Evolutionary conservation across 1,140 invertebrate species (phyloP), one percentile per base, ranked within the genome.

Genomic region (Pygmarrhopalites habei): DNA sequence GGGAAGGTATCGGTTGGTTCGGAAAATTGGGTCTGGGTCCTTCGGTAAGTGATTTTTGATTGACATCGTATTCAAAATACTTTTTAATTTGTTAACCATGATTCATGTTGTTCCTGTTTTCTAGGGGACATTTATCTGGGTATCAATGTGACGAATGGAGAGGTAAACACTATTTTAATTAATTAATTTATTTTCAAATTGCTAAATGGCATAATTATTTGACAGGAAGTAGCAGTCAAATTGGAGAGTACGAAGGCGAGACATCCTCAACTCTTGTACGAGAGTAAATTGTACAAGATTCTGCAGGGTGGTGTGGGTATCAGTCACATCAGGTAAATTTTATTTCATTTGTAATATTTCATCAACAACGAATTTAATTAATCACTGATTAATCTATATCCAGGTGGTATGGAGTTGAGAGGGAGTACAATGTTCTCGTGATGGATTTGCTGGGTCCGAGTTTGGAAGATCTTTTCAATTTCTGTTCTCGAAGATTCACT

Each of bases 1-100:
- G 72, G 85, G 85, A 72, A 94, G 95, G 79, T 98, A 98, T 79
- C 86, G 92, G 75, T 83, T 99, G 71, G 86, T 96, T 72, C 82
- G 95, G 71, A 96, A 96, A 83, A 98, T 99, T 74, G 96, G 91
- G 75, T 95, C 92, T 77, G 96, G 96, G 70, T 98, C 95, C 3
- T 99, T 99, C 79, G 96, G 96, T 75, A 95, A 98, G n/a, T n/a
- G n/a, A n/a, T n/a, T n/a, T n/a, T n/a, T n/a, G n/a, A n/a, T n/a
- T n/a, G n/a, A 35, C 32, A 35, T 35, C 32, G 5, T 35, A 35
- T 35, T 35, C 32, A 35, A 35, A 5, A n/a, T n/a, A n/a, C n/a
- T n/a, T n/a, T n/a, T n/a, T n/a, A n/a, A n/a, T n/a, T n/a, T n/a
- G n/a, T n/a, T n/a, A n/a, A n/a, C n/a, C n/a, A n/a, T n/a, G n/a